phyloP scores from a whole-genome alignment of 2,797 vertebrate genomes.

The Ispidina lecontei region DNA sequence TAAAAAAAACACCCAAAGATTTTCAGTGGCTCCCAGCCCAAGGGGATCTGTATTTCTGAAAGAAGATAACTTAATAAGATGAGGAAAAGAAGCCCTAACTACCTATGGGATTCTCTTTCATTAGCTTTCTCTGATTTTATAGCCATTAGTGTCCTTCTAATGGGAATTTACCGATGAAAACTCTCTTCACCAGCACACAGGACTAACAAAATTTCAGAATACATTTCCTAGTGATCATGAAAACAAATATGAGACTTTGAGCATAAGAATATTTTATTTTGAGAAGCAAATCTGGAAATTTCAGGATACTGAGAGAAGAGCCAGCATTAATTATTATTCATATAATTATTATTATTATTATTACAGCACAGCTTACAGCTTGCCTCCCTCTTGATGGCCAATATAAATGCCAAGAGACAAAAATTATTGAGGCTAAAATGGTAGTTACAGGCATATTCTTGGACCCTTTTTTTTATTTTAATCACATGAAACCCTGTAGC shows the following conservation, averaged over 20 bases:
- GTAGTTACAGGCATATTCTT: conserved; percentile 78
- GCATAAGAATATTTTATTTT: conserved; percentile 22
- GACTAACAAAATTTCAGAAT: conserved; percentile 44
- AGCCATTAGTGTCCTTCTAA: conserved; percentile 37
- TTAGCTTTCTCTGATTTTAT: conserved; percentile 45
- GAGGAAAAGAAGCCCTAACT: conserved; percentile 40
- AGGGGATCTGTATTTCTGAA: conserved; percentile 28
- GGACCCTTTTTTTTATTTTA: conserved; percentile 76
- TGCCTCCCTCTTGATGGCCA: conserved; percentile 62
- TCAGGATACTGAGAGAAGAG: conserved; percentile 12
- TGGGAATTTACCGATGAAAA: conserved; percentile 56
- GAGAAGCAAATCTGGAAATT: conserved; percentile 31
- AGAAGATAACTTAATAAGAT: conserved; percentile 16
- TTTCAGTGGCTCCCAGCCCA: conserved; percentile 5
- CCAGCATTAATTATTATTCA: conserved; percentile 70
- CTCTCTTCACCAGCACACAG: neutral
- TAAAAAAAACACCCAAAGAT: neutral
- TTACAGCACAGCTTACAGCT: conserved; percentile 48
- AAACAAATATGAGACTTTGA: conserved; percentile 37
- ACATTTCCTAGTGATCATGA: conserved; percentile 42
- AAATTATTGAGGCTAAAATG: conserved; percentile 77
- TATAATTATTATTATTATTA: conserved; percentile 74
- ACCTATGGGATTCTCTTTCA: conserved; percentile 49
- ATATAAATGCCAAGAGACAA: conserved; percentile 77
- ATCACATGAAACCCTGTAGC: conserved; percentile 77